Percentiles rank a stretch among this genome's conserved stretches.
Evolutionary conservation across 2,888 invertebrate genomes (phyloP).

Genomic region (Dione juno): DNA sequence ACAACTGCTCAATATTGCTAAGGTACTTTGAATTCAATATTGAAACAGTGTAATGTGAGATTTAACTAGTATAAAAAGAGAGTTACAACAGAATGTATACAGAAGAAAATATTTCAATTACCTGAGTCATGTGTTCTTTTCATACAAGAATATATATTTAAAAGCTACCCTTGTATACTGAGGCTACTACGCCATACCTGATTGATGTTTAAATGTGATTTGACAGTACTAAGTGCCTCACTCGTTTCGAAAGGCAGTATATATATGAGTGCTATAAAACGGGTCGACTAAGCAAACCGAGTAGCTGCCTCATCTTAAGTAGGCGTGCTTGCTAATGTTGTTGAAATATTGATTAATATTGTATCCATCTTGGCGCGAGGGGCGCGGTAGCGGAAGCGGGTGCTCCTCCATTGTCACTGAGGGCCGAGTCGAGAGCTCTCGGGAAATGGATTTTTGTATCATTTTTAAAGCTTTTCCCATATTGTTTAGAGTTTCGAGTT

Average conservation of each 20-base stretch:
- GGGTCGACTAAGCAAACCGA: conserved; percentile 47
- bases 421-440: conserved; percentile 46
- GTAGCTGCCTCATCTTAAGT: conserved; percentile 71
- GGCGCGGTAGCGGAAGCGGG: conserved; percentile 62
- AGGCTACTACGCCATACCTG: background rate
- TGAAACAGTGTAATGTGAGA: no score
- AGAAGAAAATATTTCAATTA: no score
- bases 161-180: background rate
- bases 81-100: no score
- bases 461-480: conserved; percentile 33
- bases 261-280: conserved; percentile 21
- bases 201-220: background rate
- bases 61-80: no score
- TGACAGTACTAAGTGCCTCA: background rate
- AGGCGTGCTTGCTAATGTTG: conserved; percentile 72
- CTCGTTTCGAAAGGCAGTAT: conserved; percentile 12
- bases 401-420: conserved; percentile 69
- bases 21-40: no score
- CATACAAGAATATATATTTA: no score
- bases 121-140: no score
- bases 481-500: conserved; percentile 24
- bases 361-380: conserved; percentile 78
- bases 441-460: conserved; percentile 44
- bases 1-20: no score
- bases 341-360: conserved; percentile 85